These are phyloP conservation scores for Argopecten irradians DNA, from an alignment of 1,140 invertebrate species.

Conservation along the genomic window DNA sequence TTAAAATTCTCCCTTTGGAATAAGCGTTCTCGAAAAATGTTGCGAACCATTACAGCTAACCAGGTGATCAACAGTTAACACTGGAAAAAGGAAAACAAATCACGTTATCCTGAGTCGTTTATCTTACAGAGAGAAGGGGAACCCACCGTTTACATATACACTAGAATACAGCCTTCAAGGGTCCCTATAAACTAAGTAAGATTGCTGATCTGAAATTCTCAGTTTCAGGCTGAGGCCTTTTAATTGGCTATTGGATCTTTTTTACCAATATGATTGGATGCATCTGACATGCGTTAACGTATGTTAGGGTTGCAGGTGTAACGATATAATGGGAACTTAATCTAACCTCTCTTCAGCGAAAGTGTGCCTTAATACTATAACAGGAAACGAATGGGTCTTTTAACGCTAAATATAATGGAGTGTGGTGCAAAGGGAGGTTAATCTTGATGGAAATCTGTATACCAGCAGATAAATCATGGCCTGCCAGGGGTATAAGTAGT, in stretches of 20 bases:
- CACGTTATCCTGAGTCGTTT: neutral
- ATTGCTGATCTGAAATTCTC: neutral
- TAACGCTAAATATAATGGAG: neutral
- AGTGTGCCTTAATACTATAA: neutral
- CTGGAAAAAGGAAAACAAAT: conserved; percentile 9
- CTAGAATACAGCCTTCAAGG: neutral
- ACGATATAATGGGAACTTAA: neutral
- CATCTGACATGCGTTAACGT: conserved; percentile 14
- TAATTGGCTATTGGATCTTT: conserved; percentile 10
- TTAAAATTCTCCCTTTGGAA: neutral
- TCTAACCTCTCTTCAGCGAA: neutral
- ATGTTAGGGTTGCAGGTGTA: conserved; percentile 7
- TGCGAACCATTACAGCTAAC: neutral
- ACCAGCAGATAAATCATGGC: neutral
- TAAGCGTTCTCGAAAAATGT: neutral
- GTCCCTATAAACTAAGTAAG: neutral
- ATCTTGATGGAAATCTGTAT: neutral
- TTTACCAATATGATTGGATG: conserved; percentile 18
- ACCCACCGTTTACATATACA: neutral
- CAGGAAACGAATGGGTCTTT: neutral
- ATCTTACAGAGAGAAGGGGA: neutral
- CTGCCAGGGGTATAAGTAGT: neutral
- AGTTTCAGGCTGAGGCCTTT: neutral
- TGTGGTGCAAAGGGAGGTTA: neutral
- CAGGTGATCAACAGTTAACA: neutral